Evolutionary conservation across 2,797 vertebrate genomes (phyloP).

Genomic region (Acomys russatus): DNA sequence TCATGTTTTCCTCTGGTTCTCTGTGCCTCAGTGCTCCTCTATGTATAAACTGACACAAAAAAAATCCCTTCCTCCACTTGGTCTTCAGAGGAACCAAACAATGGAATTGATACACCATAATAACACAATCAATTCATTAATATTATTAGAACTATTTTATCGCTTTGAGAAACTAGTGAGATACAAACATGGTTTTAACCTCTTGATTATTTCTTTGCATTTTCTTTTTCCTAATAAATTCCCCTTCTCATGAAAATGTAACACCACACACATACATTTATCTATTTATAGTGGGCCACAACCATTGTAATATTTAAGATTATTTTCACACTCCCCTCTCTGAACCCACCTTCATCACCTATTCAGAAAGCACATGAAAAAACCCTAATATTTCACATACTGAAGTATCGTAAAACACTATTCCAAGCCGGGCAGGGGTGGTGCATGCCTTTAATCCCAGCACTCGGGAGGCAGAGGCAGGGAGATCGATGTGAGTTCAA

Average conservation of each 20-base stretch:
- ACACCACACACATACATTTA: not conserved
- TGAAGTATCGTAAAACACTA: constrained; percentile 49
- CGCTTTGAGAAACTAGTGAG: constrained; percentile 42
- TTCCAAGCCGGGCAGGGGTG: too few relatives aligned
- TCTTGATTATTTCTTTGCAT: not conserved
- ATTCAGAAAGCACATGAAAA: constrained; percentile 35
- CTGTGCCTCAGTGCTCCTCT: not conserved
- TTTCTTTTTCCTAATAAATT: not conserved
- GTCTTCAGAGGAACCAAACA: not conserved
- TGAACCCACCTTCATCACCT: not conserved
- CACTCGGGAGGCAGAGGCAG: too few relatives aligned
- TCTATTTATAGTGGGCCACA: not conserved
- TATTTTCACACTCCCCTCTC: not conserved
- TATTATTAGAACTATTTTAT: constrained; percentile 3
- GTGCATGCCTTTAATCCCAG: too few relatives aligned
- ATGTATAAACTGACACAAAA: not conserved
- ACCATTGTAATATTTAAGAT: not conserved
- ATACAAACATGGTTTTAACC: not conserved
- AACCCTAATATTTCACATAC: not conserved
- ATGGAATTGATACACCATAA: not conserved
- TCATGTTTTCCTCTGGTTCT: not conserved
- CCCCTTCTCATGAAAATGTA: not conserved
- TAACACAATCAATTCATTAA: not conserved
- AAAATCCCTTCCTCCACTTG: not conserved
- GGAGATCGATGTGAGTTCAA: too few relatives aligned